Base-by-base conservation (phyloP, 1,140 invertebrate species). In the Rhyzopertha dominica region DNA sequence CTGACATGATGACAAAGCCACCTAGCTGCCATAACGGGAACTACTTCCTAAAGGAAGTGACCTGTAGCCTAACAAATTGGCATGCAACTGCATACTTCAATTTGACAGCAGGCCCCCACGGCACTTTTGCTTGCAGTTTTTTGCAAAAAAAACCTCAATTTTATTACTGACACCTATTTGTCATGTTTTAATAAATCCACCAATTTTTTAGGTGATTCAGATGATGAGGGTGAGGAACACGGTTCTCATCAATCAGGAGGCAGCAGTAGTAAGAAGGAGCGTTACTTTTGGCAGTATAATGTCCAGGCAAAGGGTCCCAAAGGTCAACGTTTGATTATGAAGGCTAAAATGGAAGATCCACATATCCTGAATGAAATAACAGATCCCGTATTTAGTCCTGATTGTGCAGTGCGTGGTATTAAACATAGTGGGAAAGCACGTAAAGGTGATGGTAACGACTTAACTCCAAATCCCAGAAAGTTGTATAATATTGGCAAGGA, bases 231-330 rank as follows among this genome's bases (percentile, higher is more conserved):
- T 49, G 77, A 74, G 22, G 75, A 62, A 59, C 69, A 55, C 72
- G 66, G 62, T 65, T 60, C 54, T 73, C 63, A 60, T 63, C 69
- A n/a, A n/a, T n/a, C n/a, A n/a, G n/a, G n/a, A n/a, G n/a, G n/a
- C n/a, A n/a, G n/a, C n/a, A n/a, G 17, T 66, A 71, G 39, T 56
- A 90, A 89, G 63, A 88, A 85, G 55, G 90, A 93, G 60, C 75
- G 85, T 43, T 96, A 82, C 67, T 98, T 98, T 68, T 98, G 95
- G 95, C 95, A 98, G 65, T 98, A 98, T 64, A 98, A 98, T 72
- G 89, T 96, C 4, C 95, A 98, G 72, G 91, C 93, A 1, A 98
- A 98, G 74, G 95, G 95, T 1, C 94, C 95, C 3, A 98, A 97
- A 72, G 90, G 93, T 30, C 88, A 91, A 59, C 74, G 89, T 54